These are phyloP conservation scores for Cataglyphis rosenhaueri DNA, from an alignment of 2,888 invertebrate species.

Conservation along the genomic window DNA sequence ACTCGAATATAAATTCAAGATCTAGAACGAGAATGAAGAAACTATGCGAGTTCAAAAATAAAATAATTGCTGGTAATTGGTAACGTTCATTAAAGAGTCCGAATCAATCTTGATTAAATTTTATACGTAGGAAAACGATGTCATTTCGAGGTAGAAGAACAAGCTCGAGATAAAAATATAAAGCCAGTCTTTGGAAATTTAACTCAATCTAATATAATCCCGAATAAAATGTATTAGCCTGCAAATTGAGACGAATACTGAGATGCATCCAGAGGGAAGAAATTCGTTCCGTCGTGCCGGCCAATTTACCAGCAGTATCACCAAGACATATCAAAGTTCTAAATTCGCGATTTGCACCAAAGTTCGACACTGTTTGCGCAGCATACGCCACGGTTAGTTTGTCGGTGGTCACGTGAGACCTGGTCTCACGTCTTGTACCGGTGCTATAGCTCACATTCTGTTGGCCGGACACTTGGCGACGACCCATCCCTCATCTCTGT, in stretches of 20 bases:
- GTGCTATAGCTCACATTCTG: conserved; percentile 80
- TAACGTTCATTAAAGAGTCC: conserved; percentile 20
- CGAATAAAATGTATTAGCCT: conserved; percentile 44
- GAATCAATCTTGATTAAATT: conserved; percentile 25
- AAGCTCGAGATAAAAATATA: background rate
- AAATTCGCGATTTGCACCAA: conserved; percentile 79
- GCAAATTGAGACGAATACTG: conserved; percentile 38
- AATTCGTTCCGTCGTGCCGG: conserved; percentile 71
- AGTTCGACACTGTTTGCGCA: conserved; percentile 77
- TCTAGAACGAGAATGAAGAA: conserved; percentile 12
- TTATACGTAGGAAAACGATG: background rate
- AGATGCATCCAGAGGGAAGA: conserved; percentile 56
- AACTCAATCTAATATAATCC: background rate
- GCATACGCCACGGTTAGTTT: conserved; percentile 78
- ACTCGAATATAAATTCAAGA: conserved; percentile 2
- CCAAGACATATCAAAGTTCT: conserved; percentile 78
- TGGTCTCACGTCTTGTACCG: conserved; percentile 81
- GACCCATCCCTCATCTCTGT: conserved; percentile 84
- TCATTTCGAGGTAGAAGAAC: background rate
- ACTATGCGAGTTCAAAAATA: background rate
- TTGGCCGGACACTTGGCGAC: conserved; percentile 84
- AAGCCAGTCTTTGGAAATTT: conserved; percentile 1
- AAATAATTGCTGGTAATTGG: background rate
- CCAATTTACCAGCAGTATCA: conserved; percentile 75
- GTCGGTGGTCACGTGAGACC: conserved; percentile 77